Evolutionary conservation across 2,888 invertebrate genomes (phyloP).

Genomic region (Drosophila emarginata): DNA sequence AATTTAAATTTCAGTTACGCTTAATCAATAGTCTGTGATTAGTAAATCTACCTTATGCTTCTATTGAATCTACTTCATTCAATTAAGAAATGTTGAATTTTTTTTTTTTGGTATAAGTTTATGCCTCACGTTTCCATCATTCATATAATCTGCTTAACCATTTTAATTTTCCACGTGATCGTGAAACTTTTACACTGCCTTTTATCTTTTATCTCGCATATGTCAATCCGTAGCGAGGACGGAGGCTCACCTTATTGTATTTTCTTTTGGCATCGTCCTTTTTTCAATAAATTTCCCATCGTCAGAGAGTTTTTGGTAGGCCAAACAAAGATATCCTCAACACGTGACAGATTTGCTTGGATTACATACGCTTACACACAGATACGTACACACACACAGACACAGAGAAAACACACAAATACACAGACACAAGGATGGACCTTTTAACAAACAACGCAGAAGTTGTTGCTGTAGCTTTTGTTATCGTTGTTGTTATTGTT

Average conservation of each 20-base stretch:
- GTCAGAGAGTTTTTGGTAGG: constrained; percentile 44
- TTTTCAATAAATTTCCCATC: constrained; percentile 67
- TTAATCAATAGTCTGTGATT: background rate
- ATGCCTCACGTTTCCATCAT: constrained; percentile 10
- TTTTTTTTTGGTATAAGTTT: background rate
- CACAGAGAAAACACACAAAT: constrained; percentile 31
- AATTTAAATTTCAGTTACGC: background rate
- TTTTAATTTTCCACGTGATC: constrained; percentile 47
- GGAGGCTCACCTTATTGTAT: constrained; percentile 53
- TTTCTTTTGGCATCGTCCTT: constrained; percentile 2
- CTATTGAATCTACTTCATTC: constrained; percentile 13
- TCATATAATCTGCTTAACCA: constrained; percentile 29
- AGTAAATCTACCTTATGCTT: background rate
- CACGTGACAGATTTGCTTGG: constrained; percentile 73
- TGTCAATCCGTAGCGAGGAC: constrained; percentile 20
- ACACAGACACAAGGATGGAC: constrained; percentile 28
- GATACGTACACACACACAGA: constrained; percentile 25
- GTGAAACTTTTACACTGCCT: constrained; percentile 20
- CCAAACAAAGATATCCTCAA: constrained; percentile 71
- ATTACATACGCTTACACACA: constrained; percentile 57
- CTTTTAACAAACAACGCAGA: constrained; percentile 29
- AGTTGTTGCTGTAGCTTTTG: constrained; percentile 25
- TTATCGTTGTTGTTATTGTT: constrained; percentile 48
- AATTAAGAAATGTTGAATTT: constrained; percentile 26
- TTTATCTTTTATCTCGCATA: constrained; percentile 25